Percentiles rank a stretch among this genome's conserved stretches.
Evolutionary conservation across 2,888 invertebrate genomes (phyloP).

Genomic region (Cremastinae sp.): DNA sequence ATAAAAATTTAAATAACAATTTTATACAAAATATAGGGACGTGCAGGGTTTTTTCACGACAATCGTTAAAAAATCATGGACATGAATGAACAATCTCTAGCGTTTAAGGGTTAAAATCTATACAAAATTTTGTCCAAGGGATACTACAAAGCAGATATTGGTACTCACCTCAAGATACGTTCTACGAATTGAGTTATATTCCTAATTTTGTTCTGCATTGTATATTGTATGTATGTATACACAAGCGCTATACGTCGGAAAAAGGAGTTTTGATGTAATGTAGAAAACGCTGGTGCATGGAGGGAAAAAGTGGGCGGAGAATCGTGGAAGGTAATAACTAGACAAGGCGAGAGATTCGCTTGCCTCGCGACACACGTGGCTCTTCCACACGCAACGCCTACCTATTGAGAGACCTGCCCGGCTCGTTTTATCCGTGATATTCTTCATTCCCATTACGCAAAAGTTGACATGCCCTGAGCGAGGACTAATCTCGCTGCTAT

Average conservation of each 20-base stretch:
- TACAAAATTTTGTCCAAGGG: too few species aligned
- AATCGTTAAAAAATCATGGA: too few species aligned
- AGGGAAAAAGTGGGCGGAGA: constrained; percentile 49
- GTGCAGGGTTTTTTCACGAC: too few species aligned
- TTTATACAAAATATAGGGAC: too few species aligned
- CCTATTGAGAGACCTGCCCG: constrained; percentile 28
- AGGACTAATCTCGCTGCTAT: neutral
- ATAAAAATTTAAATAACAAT: too few species aligned
- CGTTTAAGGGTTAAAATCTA: too few species aligned
- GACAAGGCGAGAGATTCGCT: constrained; percentile 39
- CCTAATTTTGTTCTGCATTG: too few species aligned
- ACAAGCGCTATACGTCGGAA: constrained; percentile 15
- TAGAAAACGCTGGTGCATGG: constrained; percentile 15
- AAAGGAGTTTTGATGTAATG: constrained; percentile 21
- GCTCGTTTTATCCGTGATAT: constrained; percentile 19
- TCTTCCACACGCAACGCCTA: constrained; percentile 40
- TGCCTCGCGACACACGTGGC: constrained; percentile 23
- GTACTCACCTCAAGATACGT: too few species aligned
- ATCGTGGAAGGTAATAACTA: constrained; percentile 17
- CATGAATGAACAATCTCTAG: too few species aligned
- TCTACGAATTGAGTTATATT: too few species aligned
- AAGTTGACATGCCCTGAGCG: constrained; percentile 2
- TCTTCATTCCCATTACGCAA: constrained; percentile 19
- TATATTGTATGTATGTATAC: too few species aligned
- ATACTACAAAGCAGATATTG: too few species aligned